Base-by-base conservation (phyloP, 2,113 vertebrate species). In the Mola mola region DNA sequence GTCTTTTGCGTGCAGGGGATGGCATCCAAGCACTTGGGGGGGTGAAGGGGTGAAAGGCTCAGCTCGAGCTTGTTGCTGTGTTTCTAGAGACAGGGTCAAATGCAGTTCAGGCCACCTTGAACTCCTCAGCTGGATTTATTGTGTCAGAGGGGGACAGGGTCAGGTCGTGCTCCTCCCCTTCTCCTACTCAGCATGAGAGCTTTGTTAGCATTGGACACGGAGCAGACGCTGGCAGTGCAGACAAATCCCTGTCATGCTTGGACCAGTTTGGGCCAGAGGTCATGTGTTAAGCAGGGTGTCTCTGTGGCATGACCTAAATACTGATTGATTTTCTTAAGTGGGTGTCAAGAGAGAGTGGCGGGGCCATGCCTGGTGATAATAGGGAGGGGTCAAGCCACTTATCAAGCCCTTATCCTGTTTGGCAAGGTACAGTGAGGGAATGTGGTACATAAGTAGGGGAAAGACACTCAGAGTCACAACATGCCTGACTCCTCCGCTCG, bases 301-400 rank as follows among this genome's bases (percentile, higher is more conserved):
- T 42, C 31, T 5, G 50, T 67, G 66, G 59, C 58, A 31, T 58
- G 84, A 80, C 72, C 74, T 73, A 73, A 82, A 87, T 87, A 40
- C 79, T 82, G 87, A 90, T 88, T 87, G 87, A 89, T 87, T 90
- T 77, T 74, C 52, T 48, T 50, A 24, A 71, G 61, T 58, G 44
- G 22, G 46, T 43, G 69, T 66, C 53, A 16, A 6, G 69, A 66
- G 41, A 49, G 28, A 36, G 16, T 19, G 13, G 11, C 11, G 28
- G 28, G 28, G 28, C 4, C 17, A n/a, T 62, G 44, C 20, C 12
- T 31, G 28, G 33, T 46, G 50, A 47, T 29, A 2, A 42, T 7
- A 38, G 52, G 15, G 21, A 34, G 74, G 63, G 80, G 77, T 83
- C 60, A 78, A 48, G 59, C 67, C 38, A 68, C 81, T 81, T 84